Conservation (phyloP, 2,113 vertebrate genomes). For the Shinisaurus crocodilurus region DNA sequence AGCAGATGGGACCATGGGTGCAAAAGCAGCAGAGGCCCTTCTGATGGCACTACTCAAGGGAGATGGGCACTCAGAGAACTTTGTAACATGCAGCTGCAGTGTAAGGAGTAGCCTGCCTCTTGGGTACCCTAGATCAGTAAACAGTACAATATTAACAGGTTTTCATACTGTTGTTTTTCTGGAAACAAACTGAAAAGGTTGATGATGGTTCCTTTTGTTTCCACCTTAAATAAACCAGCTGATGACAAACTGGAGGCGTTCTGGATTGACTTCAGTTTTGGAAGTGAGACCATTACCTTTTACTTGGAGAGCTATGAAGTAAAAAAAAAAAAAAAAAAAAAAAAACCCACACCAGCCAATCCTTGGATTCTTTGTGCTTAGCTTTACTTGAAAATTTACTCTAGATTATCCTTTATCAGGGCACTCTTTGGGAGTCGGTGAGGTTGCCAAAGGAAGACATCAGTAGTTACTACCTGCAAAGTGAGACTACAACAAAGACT, state of each 20-base stretch:
- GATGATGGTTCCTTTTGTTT: background rate
- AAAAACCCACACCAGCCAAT: too few species aligned
- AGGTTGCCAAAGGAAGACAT: slow-evolving; percentile 78
- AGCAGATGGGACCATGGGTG: background rate
- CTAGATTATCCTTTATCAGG: slow-evolving; percentile 68
- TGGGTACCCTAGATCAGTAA: background rate
- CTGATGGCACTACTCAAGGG: background rate
- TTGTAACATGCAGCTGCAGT: background rate
- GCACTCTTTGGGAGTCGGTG: slow-evolving; percentile 85
- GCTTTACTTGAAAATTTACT: background rate
- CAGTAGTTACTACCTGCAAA: slow-evolving; percentile 72
- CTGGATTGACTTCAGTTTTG: slow-evolving; percentile 93
- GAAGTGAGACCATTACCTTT: slow-evolving; percentile 87
- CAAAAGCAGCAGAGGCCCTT: background rate
- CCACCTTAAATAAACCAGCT: slow-evolving; percentile 83
- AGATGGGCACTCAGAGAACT: background rate
- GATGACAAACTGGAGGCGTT: slow-evolving; percentile 89
- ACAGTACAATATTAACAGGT: background rate
- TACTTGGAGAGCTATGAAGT: slow-evolving; percentile 86
- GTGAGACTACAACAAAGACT: slow-evolving; percentile 60
- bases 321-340: slow-evolving; percentile 12
- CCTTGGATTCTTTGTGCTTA: background rate
- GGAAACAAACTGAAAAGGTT: background rate
- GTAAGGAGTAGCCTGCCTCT: background rate
- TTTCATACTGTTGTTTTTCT: background rate